Conservation (phyloP, 2,888 invertebrate species). For the Leptinotarsa rubiginosa region DNA sequence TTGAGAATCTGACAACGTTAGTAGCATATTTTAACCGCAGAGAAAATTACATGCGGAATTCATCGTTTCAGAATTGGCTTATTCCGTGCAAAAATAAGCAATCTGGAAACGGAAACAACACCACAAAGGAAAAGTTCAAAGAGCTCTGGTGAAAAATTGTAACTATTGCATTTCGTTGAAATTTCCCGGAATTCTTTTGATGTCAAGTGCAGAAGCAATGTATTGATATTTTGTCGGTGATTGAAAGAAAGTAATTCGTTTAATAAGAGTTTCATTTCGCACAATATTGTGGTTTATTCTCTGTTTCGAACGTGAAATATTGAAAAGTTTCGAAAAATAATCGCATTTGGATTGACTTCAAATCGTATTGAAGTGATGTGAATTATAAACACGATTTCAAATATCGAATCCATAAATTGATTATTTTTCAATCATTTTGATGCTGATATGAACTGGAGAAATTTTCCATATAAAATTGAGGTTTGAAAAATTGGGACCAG, state of each 20-base stretch:
- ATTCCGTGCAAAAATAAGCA: slow-evolving; percentile 3
- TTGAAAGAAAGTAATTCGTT: slow-evolving; percentile 5
- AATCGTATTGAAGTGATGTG: too few species aligned
- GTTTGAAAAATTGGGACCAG: too few species aligned
- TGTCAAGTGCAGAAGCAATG: slow-evolving; percentile 3
- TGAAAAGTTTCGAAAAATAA: too few species aligned
- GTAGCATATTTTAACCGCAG: slow-evolving; percentile 9
- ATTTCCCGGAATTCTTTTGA: slow-evolving; percentile 2
- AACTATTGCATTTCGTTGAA: background rate
- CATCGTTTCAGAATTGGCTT: slow-evolving; percentile 1
- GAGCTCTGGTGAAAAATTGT: slow-evolving; percentile 1
- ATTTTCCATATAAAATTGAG: too few species aligned
- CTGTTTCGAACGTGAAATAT: background rate
- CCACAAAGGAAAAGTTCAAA: slow-evolving; percentile 8
- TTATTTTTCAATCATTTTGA: too few species aligned
- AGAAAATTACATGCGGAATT: background rate
- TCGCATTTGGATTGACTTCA: too few species aligned
- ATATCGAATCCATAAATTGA: too few species aligned
- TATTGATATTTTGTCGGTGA: slow-evolving; percentile 4
- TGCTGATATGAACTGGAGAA: too few species aligned
- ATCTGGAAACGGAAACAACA: slow-evolving; percentile 9
- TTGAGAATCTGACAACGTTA: slow-evolving; percentile 17
- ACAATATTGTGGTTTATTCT: background rate
- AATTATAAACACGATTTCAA: too few species aligned
- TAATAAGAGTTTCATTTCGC: background rate